Evolutionary conservation across 2,888 invertebrate genomes (phyloP), one percentile per base, ranked within the genome.

Genomic region (Yponomeuta evonymella): DNA sequence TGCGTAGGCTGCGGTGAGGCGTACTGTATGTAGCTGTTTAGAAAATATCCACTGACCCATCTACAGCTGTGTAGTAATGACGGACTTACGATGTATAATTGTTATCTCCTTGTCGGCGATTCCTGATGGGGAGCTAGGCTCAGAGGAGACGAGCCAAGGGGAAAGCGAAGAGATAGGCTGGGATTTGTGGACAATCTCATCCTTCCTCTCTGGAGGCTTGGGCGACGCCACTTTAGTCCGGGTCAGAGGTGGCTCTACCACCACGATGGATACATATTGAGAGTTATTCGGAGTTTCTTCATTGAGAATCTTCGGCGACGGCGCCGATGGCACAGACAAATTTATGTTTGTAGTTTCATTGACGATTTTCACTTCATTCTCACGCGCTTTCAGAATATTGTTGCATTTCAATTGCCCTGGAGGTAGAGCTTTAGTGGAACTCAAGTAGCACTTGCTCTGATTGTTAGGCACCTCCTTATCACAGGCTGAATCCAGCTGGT

Each of bases 331-430:
- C 72, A 91, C 81, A 0, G 92, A 83, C 36, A 92, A 75, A 75
- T 90, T 90, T 29, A 89, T 88, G 72, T 88, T 89, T 70, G 87
- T 86, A 43, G 90, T 86, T 75, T 92, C 90, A 75, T 92, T 90
- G 36, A 90, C 85, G 69, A 92, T 87, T 75, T 90, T 92, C 8
- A 92, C 87, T 77, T 92, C 92, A 76, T 84, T 91, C 77, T 93
- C 88, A 78, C 93, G 94, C 87, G 97, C 97, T 94, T 98, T 98
- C 71, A 98, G 92, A 83, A 98, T 98, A 74, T 91, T 98, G 75
- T 91, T 98, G 89, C 98, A 98, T 89, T 98, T 98, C 74, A 98
- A 94, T 82, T 98, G 97, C 75, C 97, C 97, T 10, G 97, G 97
- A 67, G 98, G 97, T 72, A 98, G 94, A 33, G 96, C 95, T 79